Conservation (phyloP, 1,140 invertebrate species). For the Trinorchestia longiramus region DNA sequence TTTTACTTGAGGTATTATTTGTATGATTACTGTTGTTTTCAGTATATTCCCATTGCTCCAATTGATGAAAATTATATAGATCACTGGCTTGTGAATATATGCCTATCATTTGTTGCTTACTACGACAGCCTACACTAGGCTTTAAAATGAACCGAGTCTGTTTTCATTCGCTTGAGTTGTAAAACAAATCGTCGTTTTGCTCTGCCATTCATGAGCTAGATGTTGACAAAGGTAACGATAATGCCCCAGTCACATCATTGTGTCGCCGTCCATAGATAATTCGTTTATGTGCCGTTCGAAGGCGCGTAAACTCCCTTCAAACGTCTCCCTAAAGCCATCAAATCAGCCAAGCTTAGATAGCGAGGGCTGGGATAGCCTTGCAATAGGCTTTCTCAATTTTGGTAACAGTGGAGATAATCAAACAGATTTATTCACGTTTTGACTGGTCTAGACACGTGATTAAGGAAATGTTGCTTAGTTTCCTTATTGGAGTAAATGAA, state of each 20-base stretch:
- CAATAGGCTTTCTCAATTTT: not conserved
- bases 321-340: not conserved
- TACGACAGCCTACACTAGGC: not conserved
- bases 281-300: conserved; percentile 16
- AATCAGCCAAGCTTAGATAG: not conserved
- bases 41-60: not conserved
- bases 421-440: not conserved
- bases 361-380: not conserved
- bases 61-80: not conserved
- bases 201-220: not conserved
- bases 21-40: not conserved
- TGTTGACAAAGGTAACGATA: conserved; percentile 42
- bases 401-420: not conserved
- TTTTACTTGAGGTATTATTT: not conserved
- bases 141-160: not conserved
- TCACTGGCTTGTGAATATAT: not conserved
- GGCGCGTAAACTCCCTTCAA: conserved; percentile 10
- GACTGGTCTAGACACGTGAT: not conserved
- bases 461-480: not conserved
- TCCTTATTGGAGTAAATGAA: not conserved
- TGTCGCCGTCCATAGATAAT: conserved; percentile 30
- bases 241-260: conserved; percentile 17
- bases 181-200: not conserved
- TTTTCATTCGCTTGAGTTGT: not conserved
- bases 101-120: not conserved